Conservation (phyloP, 2,797 vertebrate genomes). For the Gadopsis marmoratus region DNA sequence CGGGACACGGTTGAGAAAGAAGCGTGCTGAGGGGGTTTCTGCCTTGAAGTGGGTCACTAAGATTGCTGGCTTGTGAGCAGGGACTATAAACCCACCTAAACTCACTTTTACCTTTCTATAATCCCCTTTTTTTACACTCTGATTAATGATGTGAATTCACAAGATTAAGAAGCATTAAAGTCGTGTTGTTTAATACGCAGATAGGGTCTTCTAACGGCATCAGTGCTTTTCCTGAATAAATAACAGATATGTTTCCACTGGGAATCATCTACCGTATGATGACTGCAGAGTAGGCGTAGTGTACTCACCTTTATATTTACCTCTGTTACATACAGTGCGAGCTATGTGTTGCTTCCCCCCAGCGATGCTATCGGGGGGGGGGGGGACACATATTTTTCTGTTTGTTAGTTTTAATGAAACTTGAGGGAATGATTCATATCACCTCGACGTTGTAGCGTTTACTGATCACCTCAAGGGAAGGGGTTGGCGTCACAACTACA, state of each 20-base stretch:
- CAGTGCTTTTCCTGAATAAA: conserved; percentile 30
- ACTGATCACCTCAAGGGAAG: conserved; percentile 27
- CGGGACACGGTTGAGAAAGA: conserved; percentile 48
- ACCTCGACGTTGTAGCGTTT: not conserved
- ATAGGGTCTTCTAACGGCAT: not conserved
- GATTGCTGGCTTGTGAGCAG: conserved; percentile 31
- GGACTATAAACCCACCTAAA: conserved; percentile 21
- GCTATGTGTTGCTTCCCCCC: conserved; percentile 24
- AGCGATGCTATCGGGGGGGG: not conserved
- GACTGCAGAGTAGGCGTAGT: conserved; percentile 39
- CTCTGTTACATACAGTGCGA: conserved; percentile 5
- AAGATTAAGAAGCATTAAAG: conserved; percentile 18
- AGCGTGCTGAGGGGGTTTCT: conserved; percentile 61
- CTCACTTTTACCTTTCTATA: conserved; percentile 3
- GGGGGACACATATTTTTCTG: too few species aligned
- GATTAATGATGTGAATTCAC: conserved; percentile 13
- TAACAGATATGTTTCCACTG: conserved; percentile 20
- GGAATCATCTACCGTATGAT: conserved; percentile 34
- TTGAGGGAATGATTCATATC: conserved; percentile 46
- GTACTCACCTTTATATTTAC: conserved; percentile 45
- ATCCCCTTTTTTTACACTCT: not conserved
- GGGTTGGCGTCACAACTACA: conserved; percentile 8
- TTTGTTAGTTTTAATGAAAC: conserved; percentile 54
- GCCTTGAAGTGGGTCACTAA: conserved; percentile 69
- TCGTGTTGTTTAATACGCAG: conserved; percentile 9